Evolutionary conservation across 2,888 invertebrate species (phyloP).

Genomic region (Tuberolachnus salignus): DNA sequence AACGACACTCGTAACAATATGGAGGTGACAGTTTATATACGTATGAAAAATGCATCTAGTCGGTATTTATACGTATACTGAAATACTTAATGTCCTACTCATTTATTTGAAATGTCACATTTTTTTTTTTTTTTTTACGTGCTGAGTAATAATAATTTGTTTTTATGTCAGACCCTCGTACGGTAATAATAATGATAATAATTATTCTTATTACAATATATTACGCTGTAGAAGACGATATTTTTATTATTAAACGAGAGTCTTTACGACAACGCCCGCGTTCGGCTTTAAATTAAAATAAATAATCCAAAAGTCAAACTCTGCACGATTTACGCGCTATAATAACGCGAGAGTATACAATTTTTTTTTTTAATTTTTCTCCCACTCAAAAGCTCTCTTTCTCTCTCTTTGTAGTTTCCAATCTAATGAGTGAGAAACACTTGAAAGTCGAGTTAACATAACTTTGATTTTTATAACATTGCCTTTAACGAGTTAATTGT

Average conservation of each 20-base stretch:
- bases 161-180: slow-evolving; percentile 43
- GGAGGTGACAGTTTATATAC: slow-evolving; percentile 19
- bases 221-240: not conserved
- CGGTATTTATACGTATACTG: slow-evolving; percentile 14
- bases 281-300: slow-evolving; percentile 21
- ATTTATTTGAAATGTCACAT: slow-evolving; percentile 53
- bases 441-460: too few relatives aligned
- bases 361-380: too few relatives aligned
- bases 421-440: too few relatives aligned
- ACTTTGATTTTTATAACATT: too few relatives aligned
- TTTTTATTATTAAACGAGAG: not conserved
- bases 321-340: too few relatives aligned
- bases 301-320: slow-evolving; percentile 17
- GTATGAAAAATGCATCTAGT: not conserved
- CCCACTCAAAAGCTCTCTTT: too few relatives aligned
- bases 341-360: too few relatives aligned
- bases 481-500: too few relatives aligned
- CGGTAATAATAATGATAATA: not conserved
- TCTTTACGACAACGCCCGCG: not conserved
- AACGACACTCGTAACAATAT: slow-evolving; percentile 29
- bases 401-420: too few relatives aligned
- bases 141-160: slow-evolving; percentile 54
- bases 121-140: too few relatives aligned
- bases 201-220: slow-evolving; percentile 12
- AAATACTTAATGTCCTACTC: slow-evolving; percentile 49